Percentiles rank a stretch among this genome's conserved stretches.
phyloP scores from a whole-genome alignment of 2,113 vertebrate genomes.

The Labeo catla region DNA sequence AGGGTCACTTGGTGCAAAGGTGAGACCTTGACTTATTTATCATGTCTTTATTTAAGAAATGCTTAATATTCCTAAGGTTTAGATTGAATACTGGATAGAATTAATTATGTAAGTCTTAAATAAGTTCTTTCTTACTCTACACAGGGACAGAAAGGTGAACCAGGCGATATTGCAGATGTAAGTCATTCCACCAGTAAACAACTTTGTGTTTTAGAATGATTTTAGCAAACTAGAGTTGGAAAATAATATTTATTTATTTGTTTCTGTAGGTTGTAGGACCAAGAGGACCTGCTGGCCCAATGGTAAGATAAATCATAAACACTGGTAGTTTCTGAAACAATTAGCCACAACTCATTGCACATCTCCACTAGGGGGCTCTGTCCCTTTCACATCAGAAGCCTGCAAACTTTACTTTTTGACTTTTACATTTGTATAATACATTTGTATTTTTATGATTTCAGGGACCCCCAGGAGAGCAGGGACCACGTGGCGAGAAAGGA shows the following conservation, averaged over 20 bases:
- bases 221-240: not conserved
- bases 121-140: conserved; percentile 22
- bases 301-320: conserved; percentile 71
- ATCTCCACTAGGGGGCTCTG: conserved; percentile 45
- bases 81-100: not conserved
- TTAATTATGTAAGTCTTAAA: conserved; percentile 3
- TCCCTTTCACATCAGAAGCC: not conserved
- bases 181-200: conserved; percentile 65
- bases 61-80: not conserved
- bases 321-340: not conserved
- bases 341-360: not conserved
- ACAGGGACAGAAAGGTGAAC: conserved; percentile 94
- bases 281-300: conserved; percentile 88
- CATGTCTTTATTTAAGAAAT: not conserved
- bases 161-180: conserved; percentile 91
- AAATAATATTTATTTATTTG: conserved; percentile 9
- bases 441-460: conserved; percentile 62
- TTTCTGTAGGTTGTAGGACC: conserved; percentile 85
- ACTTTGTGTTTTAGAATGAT: not conserved
- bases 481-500: conserved; percentile 85
- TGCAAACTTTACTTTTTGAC: not conserved
- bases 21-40: conserved; percentile 67
- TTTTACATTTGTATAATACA: not conserved
- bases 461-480: conserved; percentile 91
- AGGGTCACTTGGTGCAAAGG: conserved; percentile 84